phyloP scores from a whole-genome alignment of 2,797 vertebrate species.

The Perodicticus potto region DNA sequence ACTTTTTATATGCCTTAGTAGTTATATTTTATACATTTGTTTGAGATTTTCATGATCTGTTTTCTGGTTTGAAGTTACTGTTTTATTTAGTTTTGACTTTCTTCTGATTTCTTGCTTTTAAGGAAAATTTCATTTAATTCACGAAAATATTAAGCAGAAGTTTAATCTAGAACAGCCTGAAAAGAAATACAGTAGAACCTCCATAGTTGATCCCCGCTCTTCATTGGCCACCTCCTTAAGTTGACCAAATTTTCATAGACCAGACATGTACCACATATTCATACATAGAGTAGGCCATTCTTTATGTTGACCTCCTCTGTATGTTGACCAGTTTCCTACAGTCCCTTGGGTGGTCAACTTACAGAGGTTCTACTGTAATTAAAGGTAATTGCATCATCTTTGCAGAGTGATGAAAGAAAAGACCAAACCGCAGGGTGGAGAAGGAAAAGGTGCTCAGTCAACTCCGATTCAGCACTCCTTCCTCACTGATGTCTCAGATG shows the following conservation, averaged over 20 bases:
- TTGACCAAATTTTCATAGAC: no score
- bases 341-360: no score
- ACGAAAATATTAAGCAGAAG: neutral
- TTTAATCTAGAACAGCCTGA: constrained; percentile 24
- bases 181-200: neutral
- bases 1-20: neutral
- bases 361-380: neutral
- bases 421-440: constrained; percentile 89
- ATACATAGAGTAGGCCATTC: no score
- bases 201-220: no score
- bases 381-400: neutral
- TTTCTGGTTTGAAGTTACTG: neutral
- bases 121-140: constrained; percentile 23
- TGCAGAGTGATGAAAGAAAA: constrained; percentile 93
- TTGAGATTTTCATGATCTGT: constrained; percentile 6
- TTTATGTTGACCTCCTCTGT: no score
- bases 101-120: constrained; percentile 26
- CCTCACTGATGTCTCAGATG: constrained; percentile 98
- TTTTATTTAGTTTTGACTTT: constrained; percentile 54
- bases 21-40: constrained; percentile 14
- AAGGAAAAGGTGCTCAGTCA: constrained; percentile 90
- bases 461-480: constrained; percentile 96
- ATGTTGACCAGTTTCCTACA: no score
- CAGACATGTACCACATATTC: no score
- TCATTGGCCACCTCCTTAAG: no score